Conservation (phyloP, 2,797 vertebrate species). For the Mormyrops attenuatus region DNA sequence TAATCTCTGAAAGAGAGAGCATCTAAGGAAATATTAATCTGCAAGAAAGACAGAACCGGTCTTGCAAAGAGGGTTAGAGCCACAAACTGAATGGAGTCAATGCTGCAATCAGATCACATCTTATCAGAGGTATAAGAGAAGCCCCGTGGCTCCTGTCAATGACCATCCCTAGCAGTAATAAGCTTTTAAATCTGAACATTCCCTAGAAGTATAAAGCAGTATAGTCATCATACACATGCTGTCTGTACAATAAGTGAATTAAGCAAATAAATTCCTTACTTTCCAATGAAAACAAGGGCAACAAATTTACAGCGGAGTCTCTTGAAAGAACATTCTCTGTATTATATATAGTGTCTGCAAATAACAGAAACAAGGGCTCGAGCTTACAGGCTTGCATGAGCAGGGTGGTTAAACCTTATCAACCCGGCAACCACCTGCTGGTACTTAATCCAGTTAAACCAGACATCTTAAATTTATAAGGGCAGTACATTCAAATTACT, state of each 20-base stretch:
- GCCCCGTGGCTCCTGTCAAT: neutral
- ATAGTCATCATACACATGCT: neutral
- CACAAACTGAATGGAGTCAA: neutral
- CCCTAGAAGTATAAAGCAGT: neutral
- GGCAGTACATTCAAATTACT: neutral
- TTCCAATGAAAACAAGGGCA: neutral
- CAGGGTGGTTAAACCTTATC: neutral
- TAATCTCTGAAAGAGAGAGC: neutral
- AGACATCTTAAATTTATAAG: neutral
- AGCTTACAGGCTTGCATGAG: neutral
- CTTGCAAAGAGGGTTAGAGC: neutral
- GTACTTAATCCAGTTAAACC: neutral
- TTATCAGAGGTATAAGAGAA: neutral
- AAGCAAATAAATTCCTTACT: neutral
- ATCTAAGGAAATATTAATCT: neutral
- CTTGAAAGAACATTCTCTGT: neutral
- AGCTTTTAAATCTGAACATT: neutral
- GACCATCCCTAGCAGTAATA: neutral
- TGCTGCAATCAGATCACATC: neutral
- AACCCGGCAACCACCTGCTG: neutral
- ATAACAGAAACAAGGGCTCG: neutral
- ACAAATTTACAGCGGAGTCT: neutral
- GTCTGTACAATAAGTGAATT: neutral
- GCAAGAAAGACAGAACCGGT: neutral
- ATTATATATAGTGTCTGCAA: slow-evolving; percentile 3